These are phyloP conservation scores for Heliothis virescens DNA, from an alignment of 1,140 invertebrate species.

Conservation along the genomic window DNA sequence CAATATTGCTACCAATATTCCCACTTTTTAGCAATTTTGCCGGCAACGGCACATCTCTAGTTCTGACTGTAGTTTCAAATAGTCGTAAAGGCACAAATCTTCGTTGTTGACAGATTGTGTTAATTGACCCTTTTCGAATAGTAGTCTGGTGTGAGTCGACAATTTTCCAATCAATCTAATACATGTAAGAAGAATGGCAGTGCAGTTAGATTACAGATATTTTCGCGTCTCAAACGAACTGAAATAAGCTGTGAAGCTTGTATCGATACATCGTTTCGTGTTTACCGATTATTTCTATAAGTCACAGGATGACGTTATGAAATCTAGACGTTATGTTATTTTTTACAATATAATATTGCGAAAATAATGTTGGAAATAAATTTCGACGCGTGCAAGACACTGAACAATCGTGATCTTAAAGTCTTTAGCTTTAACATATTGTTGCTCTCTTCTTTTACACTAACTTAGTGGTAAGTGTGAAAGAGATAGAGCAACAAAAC, in stretches of 20 bases:
- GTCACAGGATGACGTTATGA: slow-evolving; percentile 25
- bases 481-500: background rate
- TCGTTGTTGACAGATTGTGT: background rate
- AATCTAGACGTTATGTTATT: slow-evolving; percentile 3
- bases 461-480: background rate
- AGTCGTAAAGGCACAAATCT: slow-evolving; percentile 1
- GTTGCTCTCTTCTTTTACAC: background rate
- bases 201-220: slow-evolving; percentile 16
- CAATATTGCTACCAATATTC: too few species aligned
- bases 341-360: slow-evolving; percentile 27
- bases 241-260: slow-evolving; percentile 16
- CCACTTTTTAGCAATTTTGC: too few species aligned
- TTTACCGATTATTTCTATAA: background rate
- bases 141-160: background rate
- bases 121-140: slow-evolving; percentile 15
- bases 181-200: slow-evolving; percentile 34
- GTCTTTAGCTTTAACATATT: background rate
- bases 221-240: slow-evolving; percentile 12
- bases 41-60: too few species aligned
- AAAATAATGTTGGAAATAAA: slow-evolving; percentile 9
- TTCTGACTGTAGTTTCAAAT: background rate
- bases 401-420: background rate
- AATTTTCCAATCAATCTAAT: slow-evolving; percentile 4
- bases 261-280: slow-evolving; percentile 10
- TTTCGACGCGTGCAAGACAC: slow-evolving; percentile 9